Base-by-base conservation (phyloP, 2,888 invertebrate species). In the Dicyrtomina minuta region DNA sequence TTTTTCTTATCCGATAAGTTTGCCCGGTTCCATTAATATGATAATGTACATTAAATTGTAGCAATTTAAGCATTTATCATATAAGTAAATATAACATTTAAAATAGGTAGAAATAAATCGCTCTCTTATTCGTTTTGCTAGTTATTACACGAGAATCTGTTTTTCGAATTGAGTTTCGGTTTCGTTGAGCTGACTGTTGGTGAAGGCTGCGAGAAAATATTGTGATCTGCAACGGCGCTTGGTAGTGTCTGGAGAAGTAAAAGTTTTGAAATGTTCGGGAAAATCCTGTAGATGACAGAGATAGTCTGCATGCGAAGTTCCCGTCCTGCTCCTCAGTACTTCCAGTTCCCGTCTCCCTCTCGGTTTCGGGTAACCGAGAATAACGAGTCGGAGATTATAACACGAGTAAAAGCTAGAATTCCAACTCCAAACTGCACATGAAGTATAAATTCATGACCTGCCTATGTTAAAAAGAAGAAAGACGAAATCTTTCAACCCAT, bases 221-320 rank as follows among this genome's bases (percentile, higher is more conserved):
- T 24, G 22, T 1, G 20, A 44, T 26, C 46, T n/a, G 46, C 24
- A 61, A 46, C 44, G 61, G 44, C 46, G 24, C 58, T 39, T 58
- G 33, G 58, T n/a, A 46, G 46, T 46, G 17, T 55, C 43, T 61
- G 46, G 4, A 46, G 43, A 46, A 22, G 24, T 15, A 17, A 24
- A 46, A n/a, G 1, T 55, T 26, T 55, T 26, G 46, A 12, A 27
- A 22, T 61, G 6, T n/a, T 17, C n/a, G 13, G 17, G 27, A 46
- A 26, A n/a, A 26, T 44, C 61, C 61, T 43, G 26, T 43, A 61
- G 61, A 61, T 61, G 61, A 44, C 61, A n/a, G 44, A 61, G 46
- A 43, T 26, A n/a, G 61, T 22, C 15, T 24, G 20, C 20, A 39
- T 22, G 17, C 13, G 22, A 3, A 33, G 27, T 10, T n/a, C 17